Evolutionary conservation across 2,113 vertebrate genomes (phyloP).

Genomic region (Sorex araneus): DNA sequence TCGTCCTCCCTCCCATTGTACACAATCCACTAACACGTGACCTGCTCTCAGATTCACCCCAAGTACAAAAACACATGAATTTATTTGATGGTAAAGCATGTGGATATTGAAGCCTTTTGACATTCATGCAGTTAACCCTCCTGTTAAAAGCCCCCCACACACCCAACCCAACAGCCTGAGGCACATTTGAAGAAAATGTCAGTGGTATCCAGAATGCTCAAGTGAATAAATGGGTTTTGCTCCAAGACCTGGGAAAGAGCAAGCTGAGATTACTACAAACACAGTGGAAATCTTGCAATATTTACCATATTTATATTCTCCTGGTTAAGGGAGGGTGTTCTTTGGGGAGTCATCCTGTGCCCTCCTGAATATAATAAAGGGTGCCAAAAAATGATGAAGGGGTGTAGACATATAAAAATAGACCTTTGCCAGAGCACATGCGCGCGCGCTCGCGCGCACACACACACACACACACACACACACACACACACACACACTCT

Average conservation of each 20-base stretch:
- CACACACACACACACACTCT: background rate
- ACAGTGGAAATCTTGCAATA: conserved; percentile 22
- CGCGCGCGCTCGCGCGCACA: background rate
- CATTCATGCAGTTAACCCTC: conserved; percentile 68
- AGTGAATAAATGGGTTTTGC: conserved; percentile 61
- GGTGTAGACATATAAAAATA: background rate
- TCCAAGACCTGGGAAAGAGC: conserved; percentile 67
- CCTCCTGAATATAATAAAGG: conserved; percentile 39
- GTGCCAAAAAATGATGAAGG: background rate
- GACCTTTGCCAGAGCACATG: background rate
- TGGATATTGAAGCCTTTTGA: conserved; percentile 66
- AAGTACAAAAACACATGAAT: conserved; percentile 40
- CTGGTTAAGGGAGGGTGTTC: background rate
- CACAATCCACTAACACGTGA: background rate
- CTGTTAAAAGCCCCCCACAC: conserved; percentile 66
- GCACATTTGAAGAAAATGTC: conserved; percentile 72
- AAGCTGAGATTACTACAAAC: conserved; percentile 43
- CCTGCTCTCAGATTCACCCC: conserved; percentile 6
- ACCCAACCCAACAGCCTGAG: conserved; percentile 65
- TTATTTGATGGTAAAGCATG: conserved; percentile 52
- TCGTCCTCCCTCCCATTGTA: background rate
- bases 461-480: background rate
- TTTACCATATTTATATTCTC: background rate
- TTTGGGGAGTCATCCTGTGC: background rate
- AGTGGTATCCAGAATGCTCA: conserved; percentile 64